Evolutionary conservation across 2,797 vertebrate species (phyloP), one percentile per base, ranked within the genome.

Genomic region (Erethizon dorsatum): DNA sequence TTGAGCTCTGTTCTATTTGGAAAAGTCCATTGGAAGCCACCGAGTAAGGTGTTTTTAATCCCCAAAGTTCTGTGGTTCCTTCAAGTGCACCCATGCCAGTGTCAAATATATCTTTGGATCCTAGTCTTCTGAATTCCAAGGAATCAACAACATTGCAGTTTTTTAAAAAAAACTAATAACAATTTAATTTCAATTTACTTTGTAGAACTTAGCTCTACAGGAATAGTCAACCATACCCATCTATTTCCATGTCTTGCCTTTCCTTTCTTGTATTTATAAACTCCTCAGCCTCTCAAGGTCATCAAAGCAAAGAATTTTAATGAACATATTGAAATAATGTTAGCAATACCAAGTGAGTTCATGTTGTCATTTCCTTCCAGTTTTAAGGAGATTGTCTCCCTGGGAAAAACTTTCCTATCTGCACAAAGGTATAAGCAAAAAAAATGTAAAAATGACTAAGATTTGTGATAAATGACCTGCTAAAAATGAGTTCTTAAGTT

Each of bases 101-200:
- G 12, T 8, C 41, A 94, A 79, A 73, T 26, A 12, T 5, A 47
- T 7, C 50, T 26, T 45, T 37, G 6, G n/a, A 37, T 12, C 4
- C 15, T 45, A 41, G 28, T 90, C 79, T 56, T 56, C 59, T 86
- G 73, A 56, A 73, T 67, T 82, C 67, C 33, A 54, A 88, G 57
- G 69, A 96, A 95, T 31, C 0, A 3, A 59, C 7, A 65, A 12
- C 17, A 14, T 13, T 78, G 2, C 6, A 41, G 37, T 8, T 90
- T 87, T 79, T n/a, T 15, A 75, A 82, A 54, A 79, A 50, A 56
- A 88, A 8, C 17, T 67, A 69, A 41, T 80, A 91, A n/a, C 6
- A 12, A 67, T 85, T 91, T 85, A 57, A 80, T 90, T 90, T 95
- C 59, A 22, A 9, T 82, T 94, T 65, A 82, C 47, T 85, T 77